Base-by-base conservation (phyloP, 2,797 vertebrate species). In the Tamandua tetradactyla region DNA sequence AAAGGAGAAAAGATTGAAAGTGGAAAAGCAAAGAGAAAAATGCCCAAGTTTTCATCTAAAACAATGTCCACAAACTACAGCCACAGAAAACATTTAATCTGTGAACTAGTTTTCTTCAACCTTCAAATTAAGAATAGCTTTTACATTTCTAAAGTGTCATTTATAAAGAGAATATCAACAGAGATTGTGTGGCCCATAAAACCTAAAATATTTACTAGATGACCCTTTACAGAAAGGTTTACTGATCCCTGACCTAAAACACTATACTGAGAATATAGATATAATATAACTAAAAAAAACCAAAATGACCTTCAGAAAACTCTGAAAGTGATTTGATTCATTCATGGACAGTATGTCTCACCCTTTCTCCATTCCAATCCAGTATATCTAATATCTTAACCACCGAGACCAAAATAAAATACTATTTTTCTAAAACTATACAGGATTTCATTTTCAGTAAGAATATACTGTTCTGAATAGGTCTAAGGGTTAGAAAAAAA, bases 401-500 rank as follows among this genome's bases (percentile, higher is more conserved):
- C 57, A 82, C 25, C 76, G 44, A 96, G 55, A 86, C 0, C 7
- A 68, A 75, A 88, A 32, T 35, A 81, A 30, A 18, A 83, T 4
- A 68, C 68, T 72, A 35, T 80, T 92, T 88, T 74, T 52, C 79
- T 78, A n/a, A 93, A 95, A 93, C 32, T 25, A 88, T 52, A 3
- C 6, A 47, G 49, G 20, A 95, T 75, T 57, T 86, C 92, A 57
- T 76, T 91, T 47, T 95, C n/a, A 71, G 49, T 64, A 89, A 89
- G 14, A 69, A 42, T 69, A 66, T 62, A 95, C 81, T 64, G n/a
- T 83, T 91, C 69, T 89, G 17, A 93, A 59, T 57, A 89, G 44
- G 42, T 89, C n/a, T 82, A 80, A 94, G 37, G 55, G 66, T 87
- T 47, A 95, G 87, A 93, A 85, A 87, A 85, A 90, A 94, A 90